A percentile compares a stretch with the other conserved stretches of the same genome.
phyloP scores from a whole-genome alignment of 2,888 invertebrate genomes.

The Xylota sylvarum region DNA sequence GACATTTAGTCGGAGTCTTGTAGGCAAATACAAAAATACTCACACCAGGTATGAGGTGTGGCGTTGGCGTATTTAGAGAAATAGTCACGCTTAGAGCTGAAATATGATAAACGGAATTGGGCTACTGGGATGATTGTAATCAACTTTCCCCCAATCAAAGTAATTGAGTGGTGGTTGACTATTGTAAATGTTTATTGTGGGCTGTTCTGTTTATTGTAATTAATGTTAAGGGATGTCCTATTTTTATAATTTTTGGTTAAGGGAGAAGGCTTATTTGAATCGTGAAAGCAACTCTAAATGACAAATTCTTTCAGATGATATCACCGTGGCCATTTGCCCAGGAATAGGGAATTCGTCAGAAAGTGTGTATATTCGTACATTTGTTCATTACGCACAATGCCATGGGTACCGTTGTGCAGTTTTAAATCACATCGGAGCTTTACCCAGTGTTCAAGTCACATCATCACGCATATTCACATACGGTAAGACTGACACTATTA shows the following conservation, averaged over 20 bases:
- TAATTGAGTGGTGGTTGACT: constrained; percentile 23
- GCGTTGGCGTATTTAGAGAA: constrained; percentile 1
- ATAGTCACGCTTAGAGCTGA: constrained; percentile 24
- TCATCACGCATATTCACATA: constrained; percentile 96
- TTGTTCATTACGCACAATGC: constrained; percentile 95
- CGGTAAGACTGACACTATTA: constrained; percentile 87
- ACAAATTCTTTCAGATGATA: constrained; percentile 88
- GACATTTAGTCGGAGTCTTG: not conserved
- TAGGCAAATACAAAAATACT: constrained; percentile 9
- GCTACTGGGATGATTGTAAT: constrained; percentile 10
- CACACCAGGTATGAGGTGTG: constrained; percentile 7
- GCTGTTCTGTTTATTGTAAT: not conserved
- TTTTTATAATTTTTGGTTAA: not conserved
- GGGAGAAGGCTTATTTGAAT: not conserved
- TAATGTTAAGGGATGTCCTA: constrained; percentile 12
- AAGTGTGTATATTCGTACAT: constrained; percentile 96
- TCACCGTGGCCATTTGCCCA: constrained; percentile 94
- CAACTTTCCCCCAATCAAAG: constrained; percentile 29
- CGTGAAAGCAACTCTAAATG: not conserved
- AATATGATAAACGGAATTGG: not conserved
- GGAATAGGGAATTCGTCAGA: constrained; percentile 98
- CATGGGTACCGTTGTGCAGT: constrained; percentile 97
- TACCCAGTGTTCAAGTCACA: constrained; percentile 93
- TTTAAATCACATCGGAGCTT: constrained; percentile 96
- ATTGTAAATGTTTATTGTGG: constrained; percentile 22